These are phyloP conservation scores for Tenthredo notha DNA, from an alignment of 2,888 invertebrate genomes.

Conservation along the genomic window DNA sequence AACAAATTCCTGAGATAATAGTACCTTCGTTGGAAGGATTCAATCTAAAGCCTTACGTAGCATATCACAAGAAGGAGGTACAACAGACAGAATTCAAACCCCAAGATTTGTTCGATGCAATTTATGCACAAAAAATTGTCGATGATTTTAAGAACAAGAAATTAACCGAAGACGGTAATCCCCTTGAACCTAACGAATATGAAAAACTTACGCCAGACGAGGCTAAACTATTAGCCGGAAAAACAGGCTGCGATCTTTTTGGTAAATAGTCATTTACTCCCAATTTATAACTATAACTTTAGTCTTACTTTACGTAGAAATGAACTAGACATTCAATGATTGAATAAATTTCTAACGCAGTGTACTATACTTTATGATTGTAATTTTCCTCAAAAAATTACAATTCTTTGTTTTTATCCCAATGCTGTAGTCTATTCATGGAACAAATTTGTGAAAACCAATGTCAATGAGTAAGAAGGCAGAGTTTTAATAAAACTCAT, in stretches of 20 bases:
- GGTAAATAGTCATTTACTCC: neutral
- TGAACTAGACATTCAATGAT: neutral
- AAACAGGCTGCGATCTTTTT: conserved; percentile 92
- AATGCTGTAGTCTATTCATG: neutral
- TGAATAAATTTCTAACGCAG: conserved; percentile 8
- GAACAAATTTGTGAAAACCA: neutral
- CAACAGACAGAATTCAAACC: conserved; percentile 91
- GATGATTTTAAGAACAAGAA: conserved; percentile 87
- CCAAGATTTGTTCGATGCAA: conserved; percentile 88
- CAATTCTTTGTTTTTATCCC: neutral
- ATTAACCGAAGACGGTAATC: conserved; percentile 84
- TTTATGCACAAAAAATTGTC: conserved; percentile 90
- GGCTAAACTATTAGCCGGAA: conserved; percentile 85
- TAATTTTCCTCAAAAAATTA: neutral
- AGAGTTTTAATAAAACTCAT: neutral
- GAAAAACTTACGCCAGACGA: conserved; percentile 87
- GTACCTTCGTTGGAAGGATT: conserved; percentile 94
- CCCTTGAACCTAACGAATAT: conserved; percentile 86
- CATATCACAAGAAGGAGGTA: conserved; percentile 87
- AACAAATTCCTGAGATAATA: conserved; percentile 95
- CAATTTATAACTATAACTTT: neutral
- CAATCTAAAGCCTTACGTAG: conserved; percentile 95
- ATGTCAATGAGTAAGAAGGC: neutral
- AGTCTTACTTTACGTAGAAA: conserved; percentile 22
- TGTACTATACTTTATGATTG: neutral